Conservation (phyloP, 1,140 invertebrate species). For the Bradynema listronoti region DNA sequence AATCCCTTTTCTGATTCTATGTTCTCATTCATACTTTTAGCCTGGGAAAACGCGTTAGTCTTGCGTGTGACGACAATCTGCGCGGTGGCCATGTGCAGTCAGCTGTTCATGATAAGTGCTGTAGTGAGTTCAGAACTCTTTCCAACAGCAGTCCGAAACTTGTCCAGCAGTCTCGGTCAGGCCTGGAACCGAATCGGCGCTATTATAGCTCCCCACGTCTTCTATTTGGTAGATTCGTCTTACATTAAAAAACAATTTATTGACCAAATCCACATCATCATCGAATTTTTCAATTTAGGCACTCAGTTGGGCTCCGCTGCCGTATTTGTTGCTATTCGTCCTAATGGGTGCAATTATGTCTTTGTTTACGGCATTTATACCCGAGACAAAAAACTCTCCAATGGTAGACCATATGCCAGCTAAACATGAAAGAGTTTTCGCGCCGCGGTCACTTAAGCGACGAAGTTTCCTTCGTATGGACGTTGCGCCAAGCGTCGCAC, state of each 20-base stretch:
- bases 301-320: slow-evolving; percentile 39
- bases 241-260: too few relatives aligned
- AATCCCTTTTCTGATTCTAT: slow-evolving; percentile 12
- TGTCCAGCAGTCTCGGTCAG: slow-evolving; percentile 39
- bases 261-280: too few relatives aligned
- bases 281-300: slow-evolving; percentile 35
- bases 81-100: slow-evolving; percentile 37
- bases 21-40: not conserved
- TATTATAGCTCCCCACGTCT: slow-evolving; percentile 40
- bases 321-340: slow-evolving; percentile 37
- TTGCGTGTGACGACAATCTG: slow-evolving; percentile 28
- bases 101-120: slow-evolving; percentile 39
- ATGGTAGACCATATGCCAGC: slow-evolving; percentile 41
- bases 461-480: not conserved
- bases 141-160: slow-evolving; percentile 37
- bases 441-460: not conserved
- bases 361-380: slow-evolving; percentile 35
- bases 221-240: slow-evolving; percentile 43
- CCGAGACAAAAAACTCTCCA: slow-evolving; percentile 37
- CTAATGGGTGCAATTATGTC: slow-evolving; percentile 35
- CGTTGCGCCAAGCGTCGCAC: not conserved
- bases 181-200: slow-evolving; percentile 33
- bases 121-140: slow-evolving; percentile 38
- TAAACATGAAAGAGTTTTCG: slow-evolving; percentile 17
- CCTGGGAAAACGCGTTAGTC: slow-evolving; percentile 10